phyloP scores from a whole-genome alignment of 2,888 invertebrate species.

The Syrphus vitripennis region DNA sequence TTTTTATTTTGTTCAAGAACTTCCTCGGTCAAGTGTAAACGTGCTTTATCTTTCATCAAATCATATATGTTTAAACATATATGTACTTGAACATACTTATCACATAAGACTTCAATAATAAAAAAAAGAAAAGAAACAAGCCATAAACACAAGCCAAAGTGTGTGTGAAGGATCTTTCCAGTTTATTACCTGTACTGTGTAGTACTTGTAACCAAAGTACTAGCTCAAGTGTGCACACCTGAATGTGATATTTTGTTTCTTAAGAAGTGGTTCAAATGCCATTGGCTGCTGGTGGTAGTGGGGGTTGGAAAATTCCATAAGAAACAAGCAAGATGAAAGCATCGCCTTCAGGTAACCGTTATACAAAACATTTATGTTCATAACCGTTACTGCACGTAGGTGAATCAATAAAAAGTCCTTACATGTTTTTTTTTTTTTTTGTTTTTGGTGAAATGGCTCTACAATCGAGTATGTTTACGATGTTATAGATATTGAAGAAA shows the following conservation, averaged over 20 bases:
- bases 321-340: background rate
- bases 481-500: constrained; percentile 2
- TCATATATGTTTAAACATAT: background rate
- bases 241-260: constrained; percentile 16
- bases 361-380: background rate
- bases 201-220: constrained; percentile 7
- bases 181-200: constrained; percentile 10
- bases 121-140: background rate
- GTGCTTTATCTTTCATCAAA: background rate
- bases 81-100: background rate
- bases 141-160: constrained; percentile 8
- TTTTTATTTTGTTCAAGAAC: background rate
- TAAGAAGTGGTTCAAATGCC: background rate
- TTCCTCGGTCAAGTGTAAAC: background rate
- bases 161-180: constrained; percentile 18
- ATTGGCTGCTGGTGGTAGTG: too few species aligned
- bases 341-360: too few species aligned
- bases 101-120: background rate
- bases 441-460: background rate
- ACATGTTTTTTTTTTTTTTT: background rate
- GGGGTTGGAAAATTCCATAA: background rate
- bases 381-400: background rate
- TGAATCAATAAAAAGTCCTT: constrained; percentile 16
- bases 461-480: constrained; percentile 1
- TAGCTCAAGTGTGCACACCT: constrained; percentile 12